Percentiles rank a stretch among this genome's conserved stretches.
Conservation (phyloP, 2,797 vertebrate genomes). For the Gouania willdenowi region DNA sequence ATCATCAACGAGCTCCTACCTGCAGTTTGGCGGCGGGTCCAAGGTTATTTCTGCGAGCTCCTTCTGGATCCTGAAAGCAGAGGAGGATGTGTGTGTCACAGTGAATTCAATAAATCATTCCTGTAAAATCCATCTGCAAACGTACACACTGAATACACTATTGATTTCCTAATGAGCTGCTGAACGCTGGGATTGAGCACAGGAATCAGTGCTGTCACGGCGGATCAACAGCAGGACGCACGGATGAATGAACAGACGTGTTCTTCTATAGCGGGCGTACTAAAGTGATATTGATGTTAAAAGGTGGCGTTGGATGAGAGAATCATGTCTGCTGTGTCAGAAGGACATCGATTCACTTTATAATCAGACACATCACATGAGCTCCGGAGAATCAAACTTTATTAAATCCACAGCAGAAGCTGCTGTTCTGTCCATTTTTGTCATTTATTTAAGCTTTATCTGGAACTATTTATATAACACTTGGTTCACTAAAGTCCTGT, state of each 20-base stretch:
- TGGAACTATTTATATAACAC: too few relatives aligned
- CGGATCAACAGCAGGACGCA: constrained; percentile 21
- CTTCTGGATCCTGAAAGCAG: constrained; percentile 89
- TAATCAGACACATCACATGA: constrained; percentile 6
- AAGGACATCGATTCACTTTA: constrained; percentile 8
- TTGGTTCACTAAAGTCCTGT: too few relatives aligned
- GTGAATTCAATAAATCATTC: constrained; percentile 43
- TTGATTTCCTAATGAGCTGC: constrained; percentile 60
- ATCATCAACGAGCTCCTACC: constrained; percentile 80
- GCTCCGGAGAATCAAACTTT: too few relatives aligned
- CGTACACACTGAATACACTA: constrained; percentile 45
- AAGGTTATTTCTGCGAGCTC: constrained; percentile 95
- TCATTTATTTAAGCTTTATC: too few relatives aligned
- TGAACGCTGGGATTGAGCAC: constrained; percentile 22
- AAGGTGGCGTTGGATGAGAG: constrained; percentile 12
- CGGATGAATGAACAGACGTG: constrained; percentile 3
- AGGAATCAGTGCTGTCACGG: constrained; percentile 22
- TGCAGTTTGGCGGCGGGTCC: constrained; percentile 95
- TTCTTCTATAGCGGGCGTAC: neutral
- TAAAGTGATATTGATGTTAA: constrained; percentile 27
- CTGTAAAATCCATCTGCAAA: constrained; percentile 42
- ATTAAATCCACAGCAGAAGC: too few relatives aligned
- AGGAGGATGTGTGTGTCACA: constrained; percentile 20
- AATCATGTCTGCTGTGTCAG: constrained; percentile 10
- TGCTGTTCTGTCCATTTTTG: too few relatives aligned